These are phyloP conservation scores for Arion vulgaris DNA, from an alignment of 1,140 invertebrate genomes.

Conservation along the genomic window DNA sequence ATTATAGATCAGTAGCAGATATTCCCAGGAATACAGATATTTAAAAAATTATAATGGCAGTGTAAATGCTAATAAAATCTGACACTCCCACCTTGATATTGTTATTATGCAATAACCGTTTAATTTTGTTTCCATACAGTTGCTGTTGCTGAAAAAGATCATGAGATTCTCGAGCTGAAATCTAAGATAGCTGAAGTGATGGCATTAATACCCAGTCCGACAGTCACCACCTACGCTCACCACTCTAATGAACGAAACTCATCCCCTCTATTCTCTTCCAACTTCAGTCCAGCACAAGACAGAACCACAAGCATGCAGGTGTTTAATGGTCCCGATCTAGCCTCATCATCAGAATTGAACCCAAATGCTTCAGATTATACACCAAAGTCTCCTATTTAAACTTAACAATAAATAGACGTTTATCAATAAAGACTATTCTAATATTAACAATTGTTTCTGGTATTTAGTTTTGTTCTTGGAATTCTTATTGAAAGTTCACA, in stretches of 20 bases:
- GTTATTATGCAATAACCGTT: too few relatives aligned
- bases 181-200: constrained; percentile 88
- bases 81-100: too few relatives aligned
- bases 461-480: neutral
- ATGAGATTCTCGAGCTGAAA: constrained; percentile 92
- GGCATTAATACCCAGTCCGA: constrained; percentile 85
- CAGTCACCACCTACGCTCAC: constrained; percentile 42
- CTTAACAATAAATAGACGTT: neutral
- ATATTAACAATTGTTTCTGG: neutral
- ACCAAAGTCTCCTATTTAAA: constrained; percentile 73
- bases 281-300: constrained; percentile 73
- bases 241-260: constrained; percentile 58
- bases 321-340: constrained; percentile 65
- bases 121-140: constrained; percentile 74
- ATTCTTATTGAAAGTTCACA: neutral
- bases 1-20: too few relatives aligned
- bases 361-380: constrained; percentile 94
- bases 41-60: too few relatives aligned
- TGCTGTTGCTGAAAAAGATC: constrained; percentile 85
- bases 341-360: constrained; percentile 82
- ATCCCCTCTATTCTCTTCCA: constrained; percentile 64
- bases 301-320: constrained; percentile 65
- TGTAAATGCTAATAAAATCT: too few relatives aligned
- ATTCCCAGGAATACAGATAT: too few relatives aligned
- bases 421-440: neutral